These are phyloP conservation scores for Siniperca knerii DNA, from an alignment of 2,113 vertebrate genomes.

Conservation along the genomic window DNA sequence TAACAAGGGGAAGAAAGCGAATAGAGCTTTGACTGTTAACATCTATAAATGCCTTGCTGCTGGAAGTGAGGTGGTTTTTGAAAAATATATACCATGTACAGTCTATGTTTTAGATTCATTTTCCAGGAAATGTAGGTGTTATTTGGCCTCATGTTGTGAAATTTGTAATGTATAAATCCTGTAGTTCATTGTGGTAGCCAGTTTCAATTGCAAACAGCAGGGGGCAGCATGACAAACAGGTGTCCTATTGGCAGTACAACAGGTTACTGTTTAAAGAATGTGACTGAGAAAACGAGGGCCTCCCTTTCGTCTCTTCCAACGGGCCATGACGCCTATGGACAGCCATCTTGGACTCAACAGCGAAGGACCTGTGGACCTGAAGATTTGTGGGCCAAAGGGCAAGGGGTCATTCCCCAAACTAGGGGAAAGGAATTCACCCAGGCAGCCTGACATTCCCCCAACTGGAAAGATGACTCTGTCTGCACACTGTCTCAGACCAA, in stretches of 20 bases:
- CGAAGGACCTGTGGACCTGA: constrained; percentile 63
- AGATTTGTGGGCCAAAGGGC: constrained; percentile 76
- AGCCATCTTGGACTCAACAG: constrained; percentile 56
- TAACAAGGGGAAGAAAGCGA: background rate
- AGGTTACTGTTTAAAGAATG: constrained; percentile 43
- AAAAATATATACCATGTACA: background rate
- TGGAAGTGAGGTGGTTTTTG: background rate
- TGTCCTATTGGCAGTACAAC: constrained; percentile 1
- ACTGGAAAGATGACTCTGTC: constrained; percentile 80
- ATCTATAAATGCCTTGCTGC: background rate
- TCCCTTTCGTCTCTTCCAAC: constrained; percentile 46
- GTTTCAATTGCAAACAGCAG: background rate
- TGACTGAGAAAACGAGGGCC: constrained; percentile 39
- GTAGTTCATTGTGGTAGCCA: background rate
- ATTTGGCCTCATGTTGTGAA: background rate
- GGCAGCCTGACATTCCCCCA: constrained; percentile 63
- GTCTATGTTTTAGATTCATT: background rate
- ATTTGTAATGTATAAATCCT: background rate
- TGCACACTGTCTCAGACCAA: constrained; percentile 61
- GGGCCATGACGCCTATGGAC: constrained; percentile 49
- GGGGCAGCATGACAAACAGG: constrained; percentile 19
- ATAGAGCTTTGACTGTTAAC: background rate
- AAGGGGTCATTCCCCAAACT: constrained; percentile 72
- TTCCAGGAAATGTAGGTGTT: background rate
- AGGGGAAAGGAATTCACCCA: constrained; percentile 77